Evolutionary conservation across 2,113 vertebrate species (phyloP).

Genomic region (Coptodon bakossiorum): DNA sequence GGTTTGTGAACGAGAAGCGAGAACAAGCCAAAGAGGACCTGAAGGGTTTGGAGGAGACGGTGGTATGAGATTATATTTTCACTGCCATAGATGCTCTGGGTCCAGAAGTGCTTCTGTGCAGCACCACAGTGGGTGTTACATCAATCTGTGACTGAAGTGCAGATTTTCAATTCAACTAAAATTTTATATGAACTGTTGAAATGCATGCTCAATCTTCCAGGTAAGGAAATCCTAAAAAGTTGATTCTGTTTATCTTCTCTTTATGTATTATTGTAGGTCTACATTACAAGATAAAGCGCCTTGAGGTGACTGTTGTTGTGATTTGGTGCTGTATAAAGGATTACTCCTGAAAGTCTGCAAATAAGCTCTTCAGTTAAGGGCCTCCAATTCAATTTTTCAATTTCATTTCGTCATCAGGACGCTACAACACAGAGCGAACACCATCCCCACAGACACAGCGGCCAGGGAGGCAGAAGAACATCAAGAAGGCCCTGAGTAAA

Average conservation of each 20-base stretch:
- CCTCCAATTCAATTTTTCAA: not conserved
- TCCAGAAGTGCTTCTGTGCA: not conserved
- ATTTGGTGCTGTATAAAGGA: not conserved
- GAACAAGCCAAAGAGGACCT: constrained; percentile 92
- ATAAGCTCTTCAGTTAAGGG: not conserved
- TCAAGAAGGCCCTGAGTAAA: not conserved
- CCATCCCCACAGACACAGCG: not conserved
- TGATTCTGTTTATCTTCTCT: not conserved
- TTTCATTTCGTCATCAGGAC: not conserved
- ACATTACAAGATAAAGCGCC: not conserved
- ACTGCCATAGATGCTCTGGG: not conserved
- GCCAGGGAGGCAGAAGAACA: not conserved
- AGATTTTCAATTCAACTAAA: not conserved
- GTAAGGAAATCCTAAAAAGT: not conserved
- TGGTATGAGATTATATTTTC: constrained; percentile 69
- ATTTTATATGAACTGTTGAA: not conserved
- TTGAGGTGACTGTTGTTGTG: not conserved
- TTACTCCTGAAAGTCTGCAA: not conserved
- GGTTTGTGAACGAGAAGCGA: constrained; percentile 86
- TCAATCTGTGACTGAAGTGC: not conserved
- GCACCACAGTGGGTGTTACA: not conserved
- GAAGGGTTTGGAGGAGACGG: constrained; percentile 92
- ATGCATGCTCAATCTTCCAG: not conserved
- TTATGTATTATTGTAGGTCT: not conserved
- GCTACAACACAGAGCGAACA: not conserved